Conservation (phyloP, 2,113 vertebrate genomes). For the Mustelus asterias region DNA sequence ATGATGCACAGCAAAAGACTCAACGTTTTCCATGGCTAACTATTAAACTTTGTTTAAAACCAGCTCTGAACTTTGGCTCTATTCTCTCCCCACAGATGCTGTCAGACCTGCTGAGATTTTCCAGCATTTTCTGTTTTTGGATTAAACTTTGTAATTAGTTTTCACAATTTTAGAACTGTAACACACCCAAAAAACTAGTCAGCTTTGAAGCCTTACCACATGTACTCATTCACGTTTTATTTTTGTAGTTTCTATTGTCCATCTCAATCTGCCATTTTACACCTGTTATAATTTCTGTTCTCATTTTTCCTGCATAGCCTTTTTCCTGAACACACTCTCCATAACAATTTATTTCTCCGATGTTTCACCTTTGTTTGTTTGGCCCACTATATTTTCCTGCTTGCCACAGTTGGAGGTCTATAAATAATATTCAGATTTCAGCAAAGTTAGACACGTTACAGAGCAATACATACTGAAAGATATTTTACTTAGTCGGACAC, state of each 20-base stretch:
- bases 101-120: too few relatives aligned
- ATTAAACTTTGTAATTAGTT: not conserved
- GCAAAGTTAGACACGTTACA: not conserved
- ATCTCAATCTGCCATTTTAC: not conserved
- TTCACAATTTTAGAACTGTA: not conserved
- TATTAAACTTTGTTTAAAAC: not conserved
- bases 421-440: not conserved
- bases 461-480: not conserved
- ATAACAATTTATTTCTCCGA: not conserved
- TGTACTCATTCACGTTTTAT: not conserved
- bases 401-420: not conserved
- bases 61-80: too few relatives aligned
- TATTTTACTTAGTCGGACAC: not conserved
- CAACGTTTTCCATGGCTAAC: not conserved
- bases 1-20: not conserved
- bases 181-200: not conserved
- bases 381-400: not conserved
- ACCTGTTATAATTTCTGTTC: not conserved
- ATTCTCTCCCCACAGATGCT: too few relatives aligned
- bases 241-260: not conserved
- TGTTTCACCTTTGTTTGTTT: not conserved
- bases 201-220: not conserved
- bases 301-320: not conserved
- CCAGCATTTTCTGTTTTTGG: too few relatives aligned
- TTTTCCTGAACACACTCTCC: not conserved